Percentiles rank a stretch among this genome's conserved stretches.
These are phyloP conservation scores for Drosophila hamatofila DNA, from an alignment of 2,888 invertebrate genomes.

Conservation along the genomic window DNA sequence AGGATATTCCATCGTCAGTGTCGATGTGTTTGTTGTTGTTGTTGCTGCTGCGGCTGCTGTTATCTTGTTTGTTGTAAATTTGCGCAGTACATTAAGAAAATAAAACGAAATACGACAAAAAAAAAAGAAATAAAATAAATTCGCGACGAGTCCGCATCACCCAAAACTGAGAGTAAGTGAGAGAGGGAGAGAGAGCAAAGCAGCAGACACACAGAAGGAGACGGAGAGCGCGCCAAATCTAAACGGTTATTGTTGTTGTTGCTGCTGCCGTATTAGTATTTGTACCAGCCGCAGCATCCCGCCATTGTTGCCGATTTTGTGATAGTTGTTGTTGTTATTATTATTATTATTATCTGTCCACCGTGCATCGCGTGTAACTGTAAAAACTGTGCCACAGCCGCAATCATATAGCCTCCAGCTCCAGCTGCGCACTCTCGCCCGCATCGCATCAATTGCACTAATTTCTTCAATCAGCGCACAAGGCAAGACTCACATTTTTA, in stretches of 20 bases:
- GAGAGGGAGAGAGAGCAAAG: constrained; percentile 19
- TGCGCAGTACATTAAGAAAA: constrained; percentile 63
- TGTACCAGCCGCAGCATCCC: constrained; percentile 66
- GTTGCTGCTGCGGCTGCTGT: constrained; percentile 55
- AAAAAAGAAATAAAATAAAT: constrained; percentile 12
- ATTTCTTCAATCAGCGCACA: constrained; percentile 78
- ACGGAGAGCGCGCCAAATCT: constrained; percentile 51
- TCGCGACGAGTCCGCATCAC: constrained; percentile 22
- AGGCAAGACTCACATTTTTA: constrained; percentile 68
- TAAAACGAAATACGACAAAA: constrained; percentile 22
- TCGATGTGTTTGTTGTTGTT: constrained; percentile 62
- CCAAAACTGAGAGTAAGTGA: constrained; percentile 27
- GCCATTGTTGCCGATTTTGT: constrained; percentile 53
- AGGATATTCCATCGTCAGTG: constrained; percentile 66
- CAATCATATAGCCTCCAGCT: constrained; percentile 36
- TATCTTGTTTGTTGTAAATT: constrained; percentile 64
- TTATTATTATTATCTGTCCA: constrained; percentile 41
- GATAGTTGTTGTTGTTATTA: constrained; percentile 39
- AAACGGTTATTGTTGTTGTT: constrained; percentile 57
- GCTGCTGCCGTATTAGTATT: constrained; percentile 48
- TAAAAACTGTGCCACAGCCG: constrained; percentile 65
- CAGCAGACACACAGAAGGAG: constrained; percentile 24
- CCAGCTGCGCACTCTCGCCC: constrained; percentile 42
- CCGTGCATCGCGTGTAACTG: constrained; percentile 74
- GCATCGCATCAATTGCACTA: constrained; percentile 74